Evolutionary conservation across 2,888 invertebrate species (phyloP), one percentile per base, ranked within the genome.

Genomic region (Amorpha juglandis): DNA sequence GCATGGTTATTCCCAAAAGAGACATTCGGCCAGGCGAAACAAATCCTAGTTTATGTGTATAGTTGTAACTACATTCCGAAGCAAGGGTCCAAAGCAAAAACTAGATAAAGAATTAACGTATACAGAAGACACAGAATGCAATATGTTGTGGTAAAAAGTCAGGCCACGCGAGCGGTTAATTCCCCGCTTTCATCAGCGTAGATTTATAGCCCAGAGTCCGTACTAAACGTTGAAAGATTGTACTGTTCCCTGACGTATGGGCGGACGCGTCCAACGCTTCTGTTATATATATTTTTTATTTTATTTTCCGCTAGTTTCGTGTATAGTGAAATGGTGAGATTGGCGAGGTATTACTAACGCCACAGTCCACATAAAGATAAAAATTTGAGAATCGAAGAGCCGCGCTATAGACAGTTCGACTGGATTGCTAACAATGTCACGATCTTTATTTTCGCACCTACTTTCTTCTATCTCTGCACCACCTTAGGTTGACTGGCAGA

Each of bases 101-200:
- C 38, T 8, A 8, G 1, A 14, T 12, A 14, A 38, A 38, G 38
- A 38, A 45, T 45, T 45, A 45, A 45, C 6, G 2, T 9, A 42
- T 42, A 42, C 42, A 45, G 45, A 45, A 9, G 38, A 45, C 45
- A 45, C 45, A 45, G 45, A 45, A 45, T 14, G 45, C 45, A 45
- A 45, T 45, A 45, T 14, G 11, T 58, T 42, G 58, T 42, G 42
- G 19, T 19, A 58, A 58, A 58, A 58, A 58, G 64, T 52, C 53
- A 63, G 52, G 19, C 53, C 62, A 53, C 66, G 42, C 62, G 65
- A 65, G 67, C 69, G 69, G 67, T 70, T 70, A 70, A 70, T 70
- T 70, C 69, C 64, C 53, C 58, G 63, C 67, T 67, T 70, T 70
- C 70, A 70, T 70, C 70, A 70, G 64, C 64, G 64, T 55, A 66